Conservation (phyloP, 2,797 vertebrate genomes). For the Pipistrellus kuhlii region DNA sequence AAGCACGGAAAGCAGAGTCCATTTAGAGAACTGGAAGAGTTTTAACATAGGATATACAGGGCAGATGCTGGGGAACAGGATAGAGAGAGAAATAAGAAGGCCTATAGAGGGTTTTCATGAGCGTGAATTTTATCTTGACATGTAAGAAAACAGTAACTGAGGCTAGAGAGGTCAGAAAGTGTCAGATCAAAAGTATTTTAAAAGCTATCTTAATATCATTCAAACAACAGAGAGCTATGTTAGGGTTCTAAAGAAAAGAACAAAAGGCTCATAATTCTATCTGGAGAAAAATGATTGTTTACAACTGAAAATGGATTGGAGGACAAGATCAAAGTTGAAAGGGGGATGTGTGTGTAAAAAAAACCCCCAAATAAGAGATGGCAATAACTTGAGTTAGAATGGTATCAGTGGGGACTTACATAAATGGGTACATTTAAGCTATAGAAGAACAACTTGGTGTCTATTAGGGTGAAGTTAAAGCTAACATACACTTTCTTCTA, state of each 20-base stretch:
- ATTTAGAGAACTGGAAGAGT: slow-evolving; percentile 28
- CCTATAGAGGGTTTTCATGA: not conserved
- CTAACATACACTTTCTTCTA: not conserved
- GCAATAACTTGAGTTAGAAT: not conserved
- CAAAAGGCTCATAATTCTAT: not conserved
- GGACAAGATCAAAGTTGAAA: not conserved
- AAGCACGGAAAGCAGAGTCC: not conserved
- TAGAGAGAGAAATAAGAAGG: not conserved
- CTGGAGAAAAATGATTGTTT: not conserved
- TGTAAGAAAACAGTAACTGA: not conserved
- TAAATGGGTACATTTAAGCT: not conserved
- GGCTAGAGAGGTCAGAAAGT: not conserved
- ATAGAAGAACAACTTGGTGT: not conserved
- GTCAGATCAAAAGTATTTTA: not conserved
- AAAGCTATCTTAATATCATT: not conserved
- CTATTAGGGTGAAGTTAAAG: not conserved
- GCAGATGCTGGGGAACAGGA: not conserved
- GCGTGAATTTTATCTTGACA: slow-evolving; percentile 28
- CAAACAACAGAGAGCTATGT: not conserved
- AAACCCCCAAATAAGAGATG: not conserved
- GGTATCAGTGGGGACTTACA: not conserved
- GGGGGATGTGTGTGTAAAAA: not conserved
- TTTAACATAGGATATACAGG: not conserved
- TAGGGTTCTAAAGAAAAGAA: slow-evolving; percentile 8
- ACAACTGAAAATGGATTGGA: not conserved